Evolutionary conservation across 2,797 vertebrate species (phyloP).

Genomic region (Brotula barbata): DNA sequence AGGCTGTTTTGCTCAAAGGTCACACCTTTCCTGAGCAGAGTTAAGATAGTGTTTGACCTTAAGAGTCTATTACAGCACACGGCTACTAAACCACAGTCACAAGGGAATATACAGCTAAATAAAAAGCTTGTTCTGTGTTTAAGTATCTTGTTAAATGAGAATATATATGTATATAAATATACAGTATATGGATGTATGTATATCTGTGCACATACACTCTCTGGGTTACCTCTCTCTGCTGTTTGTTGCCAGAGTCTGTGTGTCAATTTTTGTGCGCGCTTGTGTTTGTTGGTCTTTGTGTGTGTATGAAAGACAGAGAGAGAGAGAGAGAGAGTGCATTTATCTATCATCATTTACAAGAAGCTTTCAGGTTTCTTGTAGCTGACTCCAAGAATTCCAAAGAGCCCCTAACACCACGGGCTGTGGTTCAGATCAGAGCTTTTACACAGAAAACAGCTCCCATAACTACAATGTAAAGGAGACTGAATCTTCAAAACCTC

Average conservation of each 20-base stretch:
- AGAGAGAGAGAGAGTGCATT: no score
- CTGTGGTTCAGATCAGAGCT: constrained; percentile 11
- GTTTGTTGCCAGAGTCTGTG: no score
- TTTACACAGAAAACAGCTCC: constrained; percentile 34
- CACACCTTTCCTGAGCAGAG: constrained; percentile 43
- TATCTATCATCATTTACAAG: constrained; percentile 39
- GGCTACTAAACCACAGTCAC: constrained; percentile 42
- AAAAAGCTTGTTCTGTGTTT: constrained; percentile 25
- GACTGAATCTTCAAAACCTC: constrained; percentile 42
- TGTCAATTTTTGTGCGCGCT: constrained; percentile 6
- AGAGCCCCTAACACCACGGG: constrained; percentile 6
- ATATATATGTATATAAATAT: neutral
- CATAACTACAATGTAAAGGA: constrained; percentile 30
- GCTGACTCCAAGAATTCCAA: constrained; percentile 15
- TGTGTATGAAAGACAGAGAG: no score
- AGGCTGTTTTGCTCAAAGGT: constrained; percentile 64
- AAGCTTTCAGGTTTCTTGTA: constrained; percentile 46
- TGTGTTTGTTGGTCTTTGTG: neutral
- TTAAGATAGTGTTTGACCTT: constrained; percentile 71
- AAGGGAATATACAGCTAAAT: constrained; percentile 38
- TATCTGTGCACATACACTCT: no score
- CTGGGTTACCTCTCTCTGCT: no score
- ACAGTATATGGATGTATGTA: no score
- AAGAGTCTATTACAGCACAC: constrained; percentile 32
- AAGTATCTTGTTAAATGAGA: constrained; percentile 10